Evolutionary conservation across 2,113 vertebrate species (phyloP).

Genomic region (Malurus melanocephalus): DNA sequence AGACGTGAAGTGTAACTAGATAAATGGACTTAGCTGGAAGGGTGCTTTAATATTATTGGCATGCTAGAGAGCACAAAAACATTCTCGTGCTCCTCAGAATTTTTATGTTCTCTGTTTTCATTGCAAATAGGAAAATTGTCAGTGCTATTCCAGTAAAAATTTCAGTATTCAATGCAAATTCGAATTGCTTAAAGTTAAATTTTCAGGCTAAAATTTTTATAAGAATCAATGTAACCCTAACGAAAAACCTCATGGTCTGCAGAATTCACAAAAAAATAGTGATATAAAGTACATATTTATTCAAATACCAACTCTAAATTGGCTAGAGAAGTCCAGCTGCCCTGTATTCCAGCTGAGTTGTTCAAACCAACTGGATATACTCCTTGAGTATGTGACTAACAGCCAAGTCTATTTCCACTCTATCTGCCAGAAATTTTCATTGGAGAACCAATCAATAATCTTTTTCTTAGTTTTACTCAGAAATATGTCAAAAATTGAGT

Average conservation of each 20-base stretch:
- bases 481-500: not conserved
- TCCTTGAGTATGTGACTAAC: not conserved
- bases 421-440: not conserved
- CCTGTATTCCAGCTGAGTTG: not conserved
- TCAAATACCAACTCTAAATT: not conserved
- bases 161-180: not conserved
- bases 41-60: not conserved
- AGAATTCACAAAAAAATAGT: not conserved
- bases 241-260: accelerated
- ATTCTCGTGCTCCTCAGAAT: not conserved
- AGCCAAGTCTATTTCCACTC: not conserved
- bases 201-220: not conserved
- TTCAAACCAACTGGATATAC: not conserved
- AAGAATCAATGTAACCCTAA: not conserved
- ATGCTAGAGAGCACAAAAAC: not conserved
- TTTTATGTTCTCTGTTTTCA: not conserved
- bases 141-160: not conserved
- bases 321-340: not conserved
- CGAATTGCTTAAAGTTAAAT: not conserved
- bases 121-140: not conserved
- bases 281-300: not conserved
- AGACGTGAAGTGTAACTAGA: not conserved
- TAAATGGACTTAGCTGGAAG: not conserved
- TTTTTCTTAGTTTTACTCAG: not conserved
- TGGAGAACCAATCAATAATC: not conserved